Percentiles rank a stretch among this genome's conserved stretches.
Conservation (phyloP, 2,113 vertebrate genomes). For the Pituophis catenifer region DNA sequence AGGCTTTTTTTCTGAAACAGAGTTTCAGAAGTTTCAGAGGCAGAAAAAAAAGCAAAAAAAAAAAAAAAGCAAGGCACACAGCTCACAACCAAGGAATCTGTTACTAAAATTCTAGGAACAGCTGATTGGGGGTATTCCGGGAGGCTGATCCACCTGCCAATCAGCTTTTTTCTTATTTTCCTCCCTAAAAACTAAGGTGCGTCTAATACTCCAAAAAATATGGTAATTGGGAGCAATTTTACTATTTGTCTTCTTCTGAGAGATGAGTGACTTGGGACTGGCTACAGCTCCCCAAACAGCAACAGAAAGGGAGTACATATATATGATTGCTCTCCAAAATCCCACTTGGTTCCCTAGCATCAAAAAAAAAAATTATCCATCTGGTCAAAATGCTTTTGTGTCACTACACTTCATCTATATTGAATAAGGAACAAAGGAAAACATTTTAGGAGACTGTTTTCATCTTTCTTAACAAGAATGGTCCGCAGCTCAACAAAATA, state of each 20-base stretch:
- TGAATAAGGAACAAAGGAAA: background rate
- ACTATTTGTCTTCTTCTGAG: background rate
- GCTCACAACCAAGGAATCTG: too few relatives aligned
- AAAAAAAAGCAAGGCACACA: too few relatives aligned
- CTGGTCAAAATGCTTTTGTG: background rate
- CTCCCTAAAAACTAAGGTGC: too few relatives aligned
- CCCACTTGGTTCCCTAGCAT: background rate
- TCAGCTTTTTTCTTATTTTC: too few relatives aligned
- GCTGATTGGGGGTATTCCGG: too few relatives aligned
- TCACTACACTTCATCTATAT: background rate
- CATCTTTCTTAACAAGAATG: background rate
- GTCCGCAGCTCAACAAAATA: background rate
- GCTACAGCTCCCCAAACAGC: background rate
- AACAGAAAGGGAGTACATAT: background rate
- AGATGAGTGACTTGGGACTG: background rate
- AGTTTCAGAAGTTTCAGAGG: too few relatives aligned
- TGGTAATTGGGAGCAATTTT: background rate
- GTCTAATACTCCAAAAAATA: too few relatives aligned
- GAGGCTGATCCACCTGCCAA: too few relatives aligned
- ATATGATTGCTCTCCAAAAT: background rate
- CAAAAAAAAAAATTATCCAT: background rate
- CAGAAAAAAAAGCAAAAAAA: too few relatives aligned
- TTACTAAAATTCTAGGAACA: too few relatives aligned
- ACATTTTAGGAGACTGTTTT: background rate
- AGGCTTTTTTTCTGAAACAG: too few relatives aligned